Evolutionary conservation across 2,888 invertebrate genomes (phyloP).

Genomic region (Sphecodes monilicornis): DNA sequence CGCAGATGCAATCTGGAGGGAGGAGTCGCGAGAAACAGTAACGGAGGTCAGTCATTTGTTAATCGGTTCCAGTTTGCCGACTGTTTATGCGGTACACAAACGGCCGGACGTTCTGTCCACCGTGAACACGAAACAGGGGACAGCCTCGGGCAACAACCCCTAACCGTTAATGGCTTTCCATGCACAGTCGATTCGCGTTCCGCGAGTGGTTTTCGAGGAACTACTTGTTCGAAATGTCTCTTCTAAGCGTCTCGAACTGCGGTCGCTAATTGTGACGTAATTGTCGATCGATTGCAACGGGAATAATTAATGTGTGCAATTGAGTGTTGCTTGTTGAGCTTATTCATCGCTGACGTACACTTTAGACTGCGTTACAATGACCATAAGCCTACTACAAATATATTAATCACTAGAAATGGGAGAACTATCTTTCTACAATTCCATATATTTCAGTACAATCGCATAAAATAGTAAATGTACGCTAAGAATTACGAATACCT

Average conservation of each 20-base stretch:
- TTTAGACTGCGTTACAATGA: neutral
- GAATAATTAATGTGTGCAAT: conserved; percentile 46
- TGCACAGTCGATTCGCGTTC: conserved; percentile 50
- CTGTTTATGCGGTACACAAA: conserved; percentile 72
- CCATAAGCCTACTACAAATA: neutral
- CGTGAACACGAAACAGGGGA: conserved; percentile 50
- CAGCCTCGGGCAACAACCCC: conserved; percentile 55
- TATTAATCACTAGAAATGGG: neutral
- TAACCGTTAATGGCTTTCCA: conserved; percentile 66
- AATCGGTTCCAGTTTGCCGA: conserved; percentile 72
- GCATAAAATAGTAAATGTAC: no score
- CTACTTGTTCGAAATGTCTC: conserved; percentile 27
- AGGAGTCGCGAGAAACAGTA: neutral
- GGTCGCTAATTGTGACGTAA: conserved; percentile 18
- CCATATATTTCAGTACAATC: no score
- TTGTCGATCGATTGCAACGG: neutral
- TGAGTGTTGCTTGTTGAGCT: neutral
- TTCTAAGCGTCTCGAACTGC: neutral
- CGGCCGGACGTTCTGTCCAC: conserved; percentile 42
- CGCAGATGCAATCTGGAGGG: neutral
- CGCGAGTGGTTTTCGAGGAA: conserved; percentile 15
- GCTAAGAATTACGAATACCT: no score
- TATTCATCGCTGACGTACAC: neutral
- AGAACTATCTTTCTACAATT: no score
- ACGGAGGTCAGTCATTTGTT: conserved; percentile 76